These are phyloP conservation scores for Drosophila leontia DNA, from an alignment of 1,140 invertebrate genomes.

Conservation along the genomic window DNA sequence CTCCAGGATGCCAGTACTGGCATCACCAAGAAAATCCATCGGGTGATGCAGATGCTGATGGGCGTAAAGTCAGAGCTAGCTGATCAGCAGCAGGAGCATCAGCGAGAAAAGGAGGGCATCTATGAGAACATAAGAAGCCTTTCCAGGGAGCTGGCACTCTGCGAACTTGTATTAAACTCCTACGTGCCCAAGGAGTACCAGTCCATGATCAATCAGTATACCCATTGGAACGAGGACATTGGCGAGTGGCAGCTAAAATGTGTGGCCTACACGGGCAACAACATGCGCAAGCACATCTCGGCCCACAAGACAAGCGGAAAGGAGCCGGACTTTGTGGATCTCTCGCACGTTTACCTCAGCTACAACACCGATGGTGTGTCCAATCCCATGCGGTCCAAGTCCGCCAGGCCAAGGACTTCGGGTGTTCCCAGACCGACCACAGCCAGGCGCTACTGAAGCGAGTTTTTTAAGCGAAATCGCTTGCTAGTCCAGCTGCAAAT, in stretches of 20 bases:
- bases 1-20: slow-evolving; percentile 97
- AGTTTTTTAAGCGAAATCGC: neutral
- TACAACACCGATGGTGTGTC: slow-evolving; percentile 79
- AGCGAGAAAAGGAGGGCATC: slow-evolving; percentile 97
- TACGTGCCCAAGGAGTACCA: slow-evolving; percentile 98
- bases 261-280: slow-evolving; percentile 99
- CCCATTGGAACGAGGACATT: slow-evolving; percentile 99
- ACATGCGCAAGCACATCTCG: slow-evolving; percentile 92
- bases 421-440: slow-evolving; percentile 82
- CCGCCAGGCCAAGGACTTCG: slow-evolving; percentile 78
- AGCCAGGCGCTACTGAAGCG: slow-evolving; percentile 78
- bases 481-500: slow-evolving; percentile 27
- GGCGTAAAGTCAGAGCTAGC: slow-evolving; percentile 94
- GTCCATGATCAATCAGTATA: slow-evolving; percentile 96
- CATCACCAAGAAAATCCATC: slow-evolving; percentile 96
- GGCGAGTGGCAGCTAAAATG: slow-evolving; percentile 99
- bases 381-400: slow-evolving; percentile 76
- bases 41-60: slow-evolving; percentile 92
- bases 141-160: slow-evolving; percentile 95
- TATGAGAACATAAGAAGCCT: slow-evolving; percentile 96
- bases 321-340: slow-evolving; percentile 80
- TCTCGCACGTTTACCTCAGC: slow-evolving; percentile 84
- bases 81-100: slow-evolving; percentile 96
- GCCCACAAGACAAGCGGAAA: slow-evolving; percentile 73
- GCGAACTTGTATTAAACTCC: slow-evolving; percentile 93